Base-by-base conservation (phyloP, 2,797 vertebrate species). In the Gorsachius magnificus region DNA sequence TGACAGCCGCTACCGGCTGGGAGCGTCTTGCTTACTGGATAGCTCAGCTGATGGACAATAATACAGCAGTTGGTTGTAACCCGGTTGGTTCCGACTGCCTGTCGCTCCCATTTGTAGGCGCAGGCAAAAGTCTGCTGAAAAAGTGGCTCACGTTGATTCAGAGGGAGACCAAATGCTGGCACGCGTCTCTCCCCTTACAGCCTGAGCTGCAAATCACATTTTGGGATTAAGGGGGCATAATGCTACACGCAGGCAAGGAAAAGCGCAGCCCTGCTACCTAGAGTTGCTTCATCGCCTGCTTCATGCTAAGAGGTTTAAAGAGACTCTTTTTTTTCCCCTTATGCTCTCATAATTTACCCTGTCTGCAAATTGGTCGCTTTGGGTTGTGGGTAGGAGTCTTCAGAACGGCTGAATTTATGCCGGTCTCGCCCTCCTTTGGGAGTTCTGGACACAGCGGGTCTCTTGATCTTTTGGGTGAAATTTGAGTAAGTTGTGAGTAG, bases 391-490 rank as follows among this genome's bases (percentile, higher is more conserved):
- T 36, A 31, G 17, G 15, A 65, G 53, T 12, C 33, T 68, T 60
- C 60, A 64, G 53, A 54, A 80, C 4, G 33, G 41, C 78, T 41
- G 35, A 43, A 51, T 64, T 64, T 64, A 43, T 16, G 31, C 22
- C 0, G 0, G 9, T 33, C 53, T 71, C 4, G 1, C 46, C 25
- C 12, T 57, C 15, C 57, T 20, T 20, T 10, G 60, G 16, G 26
- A 19, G 26, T 26, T 70, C 41, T 66, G 63, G 45, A 33, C 33
- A 25, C 12, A 60, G 26, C 19, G 33, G 38, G 13, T 70, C 43
- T 74, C 70, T 24, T 24, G 18, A 46, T 36, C 57, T 31, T 61
- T 45, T 9, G 41, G 29, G 18, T 66, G 26, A 56, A 54, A 29
- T 78, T 71, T 25, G 36, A 33, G 26, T 48, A 43, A 78, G 36